Evolutionary conservation across 2,113 vertebrate genomes (phyloP).

Genomic region (Cyanocitta stelleri): DNA sequence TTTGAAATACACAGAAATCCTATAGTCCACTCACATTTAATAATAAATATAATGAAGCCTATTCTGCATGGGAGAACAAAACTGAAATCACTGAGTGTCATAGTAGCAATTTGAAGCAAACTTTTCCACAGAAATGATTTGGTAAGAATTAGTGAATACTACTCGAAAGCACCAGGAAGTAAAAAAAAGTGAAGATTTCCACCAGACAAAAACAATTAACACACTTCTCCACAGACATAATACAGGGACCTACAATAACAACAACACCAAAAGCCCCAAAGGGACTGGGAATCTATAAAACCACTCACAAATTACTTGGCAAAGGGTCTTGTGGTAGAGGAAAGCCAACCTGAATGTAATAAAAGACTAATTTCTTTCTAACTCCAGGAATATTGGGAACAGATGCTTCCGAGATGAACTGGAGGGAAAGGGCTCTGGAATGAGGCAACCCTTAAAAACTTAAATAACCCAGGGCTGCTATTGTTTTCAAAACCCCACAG

Average conservation of each 20-base stretch:
- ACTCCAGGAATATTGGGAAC: slow-evolving; percentile 9
- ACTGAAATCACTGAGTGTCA: neutral
- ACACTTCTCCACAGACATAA: neutral
- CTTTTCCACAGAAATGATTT: neutral
- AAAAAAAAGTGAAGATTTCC: neutral
- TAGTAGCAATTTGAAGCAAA: neutral
- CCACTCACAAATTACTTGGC: slow-evolving; percentile 31
- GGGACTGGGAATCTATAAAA: neutral
- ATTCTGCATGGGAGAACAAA: neutral
- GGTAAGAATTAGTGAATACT: neutral
- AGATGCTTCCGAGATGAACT: neutral
- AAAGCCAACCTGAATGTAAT: neutral
- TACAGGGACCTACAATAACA: neutral
- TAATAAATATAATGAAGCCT: neutral
- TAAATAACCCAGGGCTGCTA: neutral
- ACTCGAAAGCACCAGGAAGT: neutral
- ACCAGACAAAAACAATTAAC: neutral
- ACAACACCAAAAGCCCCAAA: neutral
- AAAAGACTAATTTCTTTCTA: slow-evolving; percentile 24
- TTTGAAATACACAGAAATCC: neutral
- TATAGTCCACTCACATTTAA: neutral
- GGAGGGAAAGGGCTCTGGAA: neutral
- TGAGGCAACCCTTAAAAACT: neutral
- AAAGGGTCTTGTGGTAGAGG: neutral
- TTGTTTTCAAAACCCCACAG: neutral